Evolutionary conservation across 2,797 vertebrate genomes (phyloP), one percentile per base, ranked within the genome.

Genomic region (Morelia viridis): DNA sequence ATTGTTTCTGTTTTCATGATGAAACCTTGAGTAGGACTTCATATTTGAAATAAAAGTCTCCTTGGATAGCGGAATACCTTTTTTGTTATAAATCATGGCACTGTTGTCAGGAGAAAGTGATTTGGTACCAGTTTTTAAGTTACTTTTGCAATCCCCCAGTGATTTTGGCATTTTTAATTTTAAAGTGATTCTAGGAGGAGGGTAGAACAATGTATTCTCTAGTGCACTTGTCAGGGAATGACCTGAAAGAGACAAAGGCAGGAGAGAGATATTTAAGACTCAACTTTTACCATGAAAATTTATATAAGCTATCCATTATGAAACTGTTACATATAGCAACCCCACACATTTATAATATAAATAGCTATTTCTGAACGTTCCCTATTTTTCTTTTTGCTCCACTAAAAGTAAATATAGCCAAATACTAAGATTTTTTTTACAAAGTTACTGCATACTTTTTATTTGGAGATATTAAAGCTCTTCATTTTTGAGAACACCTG

Each of bases 81-180:
- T 96, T 84, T 96, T 96, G 94, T 93, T 94, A 90, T 94, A 96
- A 83, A 98, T 96, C 93, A 68, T 97, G 92, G 98, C 97, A 96
- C 97, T 97, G 93, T 98, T 98, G 95, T 98, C 98, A 71, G 98
- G 97, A 95, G 98, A 98, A 64, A 98, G 97, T 0, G 97, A 98
- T 85, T 98, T 98, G 22, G 98, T 98, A 46, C 97, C 98, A 58
- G 97, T 97, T 96, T 98, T 99, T 93, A 97, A 92, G 94, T 96
- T 97, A 93, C 97, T 96, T 96, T 97, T 98, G 95, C 97, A 97
- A 56, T 99, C 99, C 93, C 98, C 98, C 10, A 97, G 89, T 31
- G 97, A 97, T 98, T 98, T 99, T 94, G 99, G 98, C 99, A 99
- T 99, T 97, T 99, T 99, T 93, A 99, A 98, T 96, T 99, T 99